Evolutionary conservation across 2,888 invertebrate genomes (phyloP).

Genomic region (Phortica okadai): DNA sequence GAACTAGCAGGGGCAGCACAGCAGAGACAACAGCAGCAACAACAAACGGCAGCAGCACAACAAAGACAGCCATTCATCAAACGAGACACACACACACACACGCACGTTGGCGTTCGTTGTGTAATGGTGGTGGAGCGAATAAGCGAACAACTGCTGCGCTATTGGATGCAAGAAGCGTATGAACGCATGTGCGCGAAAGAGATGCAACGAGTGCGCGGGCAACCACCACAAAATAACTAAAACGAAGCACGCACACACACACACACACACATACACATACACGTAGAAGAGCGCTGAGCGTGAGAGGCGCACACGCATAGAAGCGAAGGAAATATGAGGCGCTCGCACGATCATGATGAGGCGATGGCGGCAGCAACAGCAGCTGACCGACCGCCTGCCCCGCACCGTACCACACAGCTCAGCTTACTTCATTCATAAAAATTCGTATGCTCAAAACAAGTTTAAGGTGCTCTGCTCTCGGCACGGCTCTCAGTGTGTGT

Average conservation of each 20-base stretch:
- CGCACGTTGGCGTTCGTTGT: not conserved
- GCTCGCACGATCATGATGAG: not conserved
- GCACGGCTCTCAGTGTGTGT: conserved; percentile 17
- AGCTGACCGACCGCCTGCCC: not conserved
- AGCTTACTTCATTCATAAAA: conserved; percentile 30
- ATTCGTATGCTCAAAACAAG: conserved; percentile 22
- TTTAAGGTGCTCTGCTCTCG: conserved; percentile 2
- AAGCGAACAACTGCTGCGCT: not conserved
- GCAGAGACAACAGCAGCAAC: conserved; percentile 25
- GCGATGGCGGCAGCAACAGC: not conserved
- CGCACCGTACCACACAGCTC: not conserved
- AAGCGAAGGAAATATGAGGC: not conserved
- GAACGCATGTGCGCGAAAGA: not conserved
- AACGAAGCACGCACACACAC: not conserved
- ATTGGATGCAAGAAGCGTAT: not conserved
- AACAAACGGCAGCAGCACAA: not conserved
- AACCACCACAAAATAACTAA: conserved; percentile 1
- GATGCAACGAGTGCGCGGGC: not conserved
- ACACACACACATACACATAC: not conserved
- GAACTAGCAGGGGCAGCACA: not conserved
- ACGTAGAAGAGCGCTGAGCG: not conserved
- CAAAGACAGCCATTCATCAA: conserved; percentile 9
- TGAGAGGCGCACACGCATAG: not conserved
- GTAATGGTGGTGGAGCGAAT: not conserved
- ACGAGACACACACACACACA: conserved; percentile 7